Percentiles rank a stretch among this genome's conserved stretches.
Conservation (phyloP, 2,113 vertebrate genomes). For the Lonchura striata region DNA sequence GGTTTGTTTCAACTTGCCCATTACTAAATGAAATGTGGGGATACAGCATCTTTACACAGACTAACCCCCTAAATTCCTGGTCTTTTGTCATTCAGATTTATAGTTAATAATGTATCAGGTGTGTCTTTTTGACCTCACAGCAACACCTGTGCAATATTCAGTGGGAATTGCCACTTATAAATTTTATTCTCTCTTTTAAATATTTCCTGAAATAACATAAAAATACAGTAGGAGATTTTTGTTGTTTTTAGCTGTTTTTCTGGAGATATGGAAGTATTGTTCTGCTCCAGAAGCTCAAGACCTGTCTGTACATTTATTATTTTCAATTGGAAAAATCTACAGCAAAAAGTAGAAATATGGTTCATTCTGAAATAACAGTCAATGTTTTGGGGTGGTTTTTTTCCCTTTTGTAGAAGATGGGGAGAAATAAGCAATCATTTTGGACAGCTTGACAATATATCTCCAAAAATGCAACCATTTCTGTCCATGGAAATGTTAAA, state of each 20-base stretch:
- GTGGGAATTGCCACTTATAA: not conserved
- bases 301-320: not conserved
- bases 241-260: not conserved
- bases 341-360: not conserved
- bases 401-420: not conserved
- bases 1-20: not conserved
- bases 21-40: not conserved
- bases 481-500: not conserved
- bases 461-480: not conserved
- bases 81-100: not conserved
- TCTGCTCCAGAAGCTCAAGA: not conserved
- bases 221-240: fast-evolving
- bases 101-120: not conserved
- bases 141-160: not conserved
- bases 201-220: not conserved
- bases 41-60: not conserved
- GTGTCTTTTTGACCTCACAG: not conserved
- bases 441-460: not conserved
- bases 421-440: not conserved
- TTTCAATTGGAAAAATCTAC: not conserved
- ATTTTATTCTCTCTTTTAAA: not conserved
- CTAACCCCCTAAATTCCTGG: not conserved
- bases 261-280: not conserved
- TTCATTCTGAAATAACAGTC: not conserved
- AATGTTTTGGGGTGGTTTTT: not conserved